A percentile compares a stretch with the other conserved stretches of the same genome.
phyloP scores from a whole-genome alignment of 2,797 vertebrate genomes.

The Lepus townsendii region DNA sequence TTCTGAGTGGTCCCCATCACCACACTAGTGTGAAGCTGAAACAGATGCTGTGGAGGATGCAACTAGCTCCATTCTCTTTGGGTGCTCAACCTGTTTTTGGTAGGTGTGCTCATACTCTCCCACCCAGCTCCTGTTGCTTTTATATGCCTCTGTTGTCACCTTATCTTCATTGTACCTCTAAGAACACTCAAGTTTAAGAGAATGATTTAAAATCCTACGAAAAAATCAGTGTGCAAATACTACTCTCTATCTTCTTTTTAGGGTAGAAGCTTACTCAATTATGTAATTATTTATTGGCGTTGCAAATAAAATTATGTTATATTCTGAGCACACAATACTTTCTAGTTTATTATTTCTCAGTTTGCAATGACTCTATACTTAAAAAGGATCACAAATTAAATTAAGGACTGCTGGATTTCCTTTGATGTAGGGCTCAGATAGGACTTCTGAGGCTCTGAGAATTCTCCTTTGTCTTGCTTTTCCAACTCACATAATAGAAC shows the following conservation, averaged over 20 bases:
- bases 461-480: constrained; percentile 65
- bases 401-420: constrained; percentile 47
- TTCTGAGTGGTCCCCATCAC: background rate
- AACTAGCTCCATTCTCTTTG: background rate
- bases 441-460: constrained; percentile 14
- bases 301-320: constrained; percentile 38
- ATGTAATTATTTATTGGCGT: constrained; percentile 34
- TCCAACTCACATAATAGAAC: constrained; percentile 53
- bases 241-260: constrained; percentile 3
- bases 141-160: constrained; percentile 53
- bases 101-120: background rate
- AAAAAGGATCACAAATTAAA: constrained; percentile 58
- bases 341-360: background rate
- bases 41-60: constrained; percentile 34
- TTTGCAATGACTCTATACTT: constrained; percentile 8
- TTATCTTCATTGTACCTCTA: background rate
- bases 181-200: constrained; percentile 66
- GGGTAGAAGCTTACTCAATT: background rate
- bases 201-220: constrained; percentile 18
- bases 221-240: background rate
- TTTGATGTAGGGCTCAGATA: constrained; percentile 13
- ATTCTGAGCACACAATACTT: background rate
- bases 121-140: background rate
- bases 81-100: background rate
- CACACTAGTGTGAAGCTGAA: constrained; percentile 27